These are phyloP conservation scores for Sturmia bella DNA, from an alignment of 2,888 invertebrate species.

Conservation along the genomic window DNA sequence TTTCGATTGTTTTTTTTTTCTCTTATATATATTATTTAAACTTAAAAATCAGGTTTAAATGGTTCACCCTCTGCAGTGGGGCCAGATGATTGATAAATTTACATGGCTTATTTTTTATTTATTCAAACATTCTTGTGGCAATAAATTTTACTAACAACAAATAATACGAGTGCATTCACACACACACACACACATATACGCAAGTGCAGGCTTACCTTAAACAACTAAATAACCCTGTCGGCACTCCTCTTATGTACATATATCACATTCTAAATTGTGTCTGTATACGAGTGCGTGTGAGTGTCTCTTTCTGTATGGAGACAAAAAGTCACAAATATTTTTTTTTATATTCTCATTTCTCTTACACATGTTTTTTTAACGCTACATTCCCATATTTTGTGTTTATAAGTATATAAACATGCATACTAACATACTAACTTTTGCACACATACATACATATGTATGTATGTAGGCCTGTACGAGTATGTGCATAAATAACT, in stretches of 20 bases:
- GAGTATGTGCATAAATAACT: neutral
- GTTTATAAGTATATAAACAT: neutral
- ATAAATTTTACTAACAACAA: neutral
- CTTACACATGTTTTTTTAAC: constrained; percentile 6
- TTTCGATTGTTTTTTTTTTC: no score
- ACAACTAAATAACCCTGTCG: neutral
- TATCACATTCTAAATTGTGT: neutral
- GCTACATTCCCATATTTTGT: neutral
- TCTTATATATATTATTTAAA: no score
- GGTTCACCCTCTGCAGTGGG: neutral
- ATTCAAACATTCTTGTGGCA: neutral
- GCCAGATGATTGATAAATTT: constrained; percentile 45
- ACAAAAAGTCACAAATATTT: constrained; percentile 1
- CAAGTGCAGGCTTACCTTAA: neutral
- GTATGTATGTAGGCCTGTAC: no score
- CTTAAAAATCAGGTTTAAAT: no score
- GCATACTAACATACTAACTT: no score
- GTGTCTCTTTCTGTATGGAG: neutral
- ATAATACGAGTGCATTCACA: neutral
- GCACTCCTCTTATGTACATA: neutral
- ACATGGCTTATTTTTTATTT: constrained; percentile 25
- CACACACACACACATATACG: neutral
- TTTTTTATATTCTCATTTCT: neutral
- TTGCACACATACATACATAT: no score
- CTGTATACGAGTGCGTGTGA: no score